Evolutionary conservation across 2,888 invertebrate genomes (phyloP).

Genomic region (Prosopocoilus inquinatus): DNA sequence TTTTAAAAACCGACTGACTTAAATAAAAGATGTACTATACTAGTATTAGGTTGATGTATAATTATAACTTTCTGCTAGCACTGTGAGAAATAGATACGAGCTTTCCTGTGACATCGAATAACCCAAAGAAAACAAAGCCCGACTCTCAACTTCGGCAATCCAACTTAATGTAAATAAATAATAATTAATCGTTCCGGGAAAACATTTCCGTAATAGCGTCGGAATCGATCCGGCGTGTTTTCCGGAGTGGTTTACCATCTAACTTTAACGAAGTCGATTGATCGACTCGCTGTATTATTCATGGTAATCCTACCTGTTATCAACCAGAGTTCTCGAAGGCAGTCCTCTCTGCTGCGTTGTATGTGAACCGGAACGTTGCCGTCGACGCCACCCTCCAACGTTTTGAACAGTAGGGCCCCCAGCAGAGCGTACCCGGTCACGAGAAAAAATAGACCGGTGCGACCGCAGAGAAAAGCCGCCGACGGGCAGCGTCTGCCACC

Average conservation of each 20-base stretch:
- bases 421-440: constrained; percentile 47
- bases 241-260: neutral
- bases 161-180: too few species aligned
- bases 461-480: constrained; percentile 46
- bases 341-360: constrained; percentile 51
- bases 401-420: constrained; percentile 47
- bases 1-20: too few species aligned
- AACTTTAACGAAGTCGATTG: too few species aligned
- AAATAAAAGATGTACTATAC: too few species aligned
- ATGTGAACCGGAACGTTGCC: constrained; percentile 35
- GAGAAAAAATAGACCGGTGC: constrained; percentile 43
- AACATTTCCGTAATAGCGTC: neutral
- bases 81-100: too few species aligned
- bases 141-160: too few species aligned
- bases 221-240: neutral
- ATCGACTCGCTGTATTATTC: constrained; percentile 2
- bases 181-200: too few species aligned
- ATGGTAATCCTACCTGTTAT: constrained; percentile 65
- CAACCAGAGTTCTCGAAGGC: constrained; percentile 72
- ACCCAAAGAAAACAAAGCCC: too few species aligned
- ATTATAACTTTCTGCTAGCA: too few species aligned
- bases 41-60: too few species aligned
- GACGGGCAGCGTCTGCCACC: constrained; percentile 13
- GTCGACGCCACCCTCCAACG: constrained; percentile 43
- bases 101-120: too few species aligned